Evolutionary conservation across 2,888 invertebrate genomes (phyloP), one percentile per base, ranked within the genome.

Genomic region (Silvanus unidentatus): DNA sequence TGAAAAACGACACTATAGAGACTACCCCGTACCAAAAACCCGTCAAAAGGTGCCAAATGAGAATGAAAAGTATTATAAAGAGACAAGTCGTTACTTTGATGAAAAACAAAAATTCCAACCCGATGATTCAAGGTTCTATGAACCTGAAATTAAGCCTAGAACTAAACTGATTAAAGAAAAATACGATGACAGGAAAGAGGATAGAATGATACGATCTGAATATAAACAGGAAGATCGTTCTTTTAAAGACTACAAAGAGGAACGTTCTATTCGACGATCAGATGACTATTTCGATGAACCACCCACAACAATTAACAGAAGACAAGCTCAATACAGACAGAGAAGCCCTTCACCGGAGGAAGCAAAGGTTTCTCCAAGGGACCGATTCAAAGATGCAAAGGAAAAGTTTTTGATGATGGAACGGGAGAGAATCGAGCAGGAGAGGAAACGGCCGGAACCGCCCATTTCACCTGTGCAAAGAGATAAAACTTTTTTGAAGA

Each of bases 351-450:
- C 69, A 69, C 78, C 69, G 64, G 77, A 53, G 71, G 76, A 64
- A 57, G 74, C 57, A 60, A 63, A 63, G 70, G 39, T 69, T n/a
- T 80, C 84, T 1, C 88, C 88, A 1, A 80, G 85, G 55, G 88
- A 89, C 60, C 77, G 88, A 46, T 89, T 90, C 71, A 84, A 87
- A 59, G 89, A 89, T 59, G 89, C 90, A 37, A 89, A 89, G 69
- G 88, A 90, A 62, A 89, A 89, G 71, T 90, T 90, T 65, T 77
- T 84, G 68, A 80, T 86, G 50, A 77, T 90, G 70, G 90, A 90
- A 65, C 76, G 84, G 48, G 84, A 86, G 58, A 73, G 80, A 45
- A 75, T 81, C 50, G 78, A 78, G 52, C 74, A 77, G 53, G 78
- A 79, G 59, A 54, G 53, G 16, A 50, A 54, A 34, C 44, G 53